Evolutionary conservation across 2,113 vertebrate genomes (phyloP), one percentile per base, ranked within the genome.

Genomic region (Martes martes): DNA sequence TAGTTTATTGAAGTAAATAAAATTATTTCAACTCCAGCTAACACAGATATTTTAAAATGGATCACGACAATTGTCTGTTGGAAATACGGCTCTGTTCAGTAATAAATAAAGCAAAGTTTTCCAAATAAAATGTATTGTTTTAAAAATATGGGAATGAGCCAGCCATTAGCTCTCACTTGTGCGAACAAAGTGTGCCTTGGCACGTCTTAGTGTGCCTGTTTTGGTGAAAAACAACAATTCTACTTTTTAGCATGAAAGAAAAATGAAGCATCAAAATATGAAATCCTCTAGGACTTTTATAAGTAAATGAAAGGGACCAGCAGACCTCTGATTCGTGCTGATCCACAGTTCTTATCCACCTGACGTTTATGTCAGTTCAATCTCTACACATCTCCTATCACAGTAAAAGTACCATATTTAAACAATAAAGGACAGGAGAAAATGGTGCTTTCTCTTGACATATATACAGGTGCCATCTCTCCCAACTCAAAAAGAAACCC

Each of bases 1-100:
- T 96, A 93, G 79, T 87, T 91, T 57, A 55, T 28, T 89, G 45
- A 94, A 91, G 69, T 91, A 55, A 81, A 91, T 91, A 42, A 83
- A 55, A 94, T 88, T 5, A 11, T 1, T 96, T 97, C 82, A 96
- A 97, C 89, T 95, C 47, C 0, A 63, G 74, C 45, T 87, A 81
- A 80, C 47, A 23, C 1, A 74, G 57, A 2, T 80, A 36, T 69
- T 28, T 94, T 84, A 19, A 82, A 55, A 80, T 57, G 81, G 13
- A 65, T 50, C 65, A 79, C 67, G 92, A 87, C n/a, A 87, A 36
- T 16, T 74, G 89, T 89, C 42, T 92, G 47, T 83, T 91, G 74
- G 42, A 81, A 82, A 73, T 33, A 78, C 5, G 73, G 21, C 65
- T 95, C 63, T 81, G 45, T 81, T 73, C 13, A 78, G 19, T 79